phyloP scores from a whole-genome alignment of 2,797 vertebrate species.

The Nyctibius grandis region DNA sequence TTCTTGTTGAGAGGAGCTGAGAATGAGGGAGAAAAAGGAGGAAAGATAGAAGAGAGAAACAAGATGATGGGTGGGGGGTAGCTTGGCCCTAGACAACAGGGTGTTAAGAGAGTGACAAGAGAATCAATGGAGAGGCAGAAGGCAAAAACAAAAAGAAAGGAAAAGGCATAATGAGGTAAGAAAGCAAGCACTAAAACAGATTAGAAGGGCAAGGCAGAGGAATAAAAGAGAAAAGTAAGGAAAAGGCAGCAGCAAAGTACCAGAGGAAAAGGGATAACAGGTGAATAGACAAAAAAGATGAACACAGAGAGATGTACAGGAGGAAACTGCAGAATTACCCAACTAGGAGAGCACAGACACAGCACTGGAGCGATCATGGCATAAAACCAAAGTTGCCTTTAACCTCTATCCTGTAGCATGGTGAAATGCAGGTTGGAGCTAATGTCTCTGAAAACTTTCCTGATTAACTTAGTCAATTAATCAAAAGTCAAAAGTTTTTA shows the following conservation, averaged over 20 bases:
- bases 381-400: neutral
- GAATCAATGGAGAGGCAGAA: neutral
- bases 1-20: slow-evolving; percentile 22
- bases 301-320: neutral
- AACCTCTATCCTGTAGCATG: neutral
- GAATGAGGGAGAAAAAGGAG: neutral
- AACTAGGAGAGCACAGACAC: neutral
- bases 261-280: neutral
- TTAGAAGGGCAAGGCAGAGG: neutral
- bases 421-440: neutral
- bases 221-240: neutral
- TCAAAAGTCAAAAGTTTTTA: neutral
- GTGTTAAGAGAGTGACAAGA: neutral
- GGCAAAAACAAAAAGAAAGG: neutral
- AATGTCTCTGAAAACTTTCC: neutral
- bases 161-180: neutral
- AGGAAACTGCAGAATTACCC: neutral
- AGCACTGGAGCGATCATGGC: neutral
- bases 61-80: neutral
- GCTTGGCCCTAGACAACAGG: neutral
- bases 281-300: neutral
- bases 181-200: neutral
- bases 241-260: neutral
- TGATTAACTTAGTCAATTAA: neutral
- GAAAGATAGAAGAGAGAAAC: slow-evolving; percentile 29